Conservation (phyloP, 2,113 vertebrate genomes). For the Dipodomys merriami region DNA sequence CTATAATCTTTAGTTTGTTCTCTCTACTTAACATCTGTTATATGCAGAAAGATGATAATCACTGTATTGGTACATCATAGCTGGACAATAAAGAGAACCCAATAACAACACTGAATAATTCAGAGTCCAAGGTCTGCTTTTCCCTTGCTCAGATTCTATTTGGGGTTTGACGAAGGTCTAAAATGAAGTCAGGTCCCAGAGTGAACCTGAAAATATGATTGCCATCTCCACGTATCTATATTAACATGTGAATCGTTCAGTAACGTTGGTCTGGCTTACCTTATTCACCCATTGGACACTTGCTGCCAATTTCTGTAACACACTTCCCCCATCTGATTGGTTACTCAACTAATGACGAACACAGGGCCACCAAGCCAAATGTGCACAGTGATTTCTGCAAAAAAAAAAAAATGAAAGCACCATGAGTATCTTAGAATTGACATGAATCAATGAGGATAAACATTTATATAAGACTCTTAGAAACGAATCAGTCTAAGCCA, state of each 20-base stretch:
- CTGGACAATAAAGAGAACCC: neutral
- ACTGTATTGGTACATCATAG: neutral
- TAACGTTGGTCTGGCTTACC: slow-evolving; percentile 75
- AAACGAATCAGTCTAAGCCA: neutral
- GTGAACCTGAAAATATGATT: too few species aligned
- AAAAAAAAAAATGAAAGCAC: slow-evolving; percentile 15
- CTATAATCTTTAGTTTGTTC: neutral
- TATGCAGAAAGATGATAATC: neutral
- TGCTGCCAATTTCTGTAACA: slow-evolving; percentile 85
- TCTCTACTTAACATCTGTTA: neutral
- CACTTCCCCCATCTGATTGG: slow-evolving; percentile 83
- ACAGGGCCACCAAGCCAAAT: slow-evolving; percentile 47
- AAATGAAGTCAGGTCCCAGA: neutral
- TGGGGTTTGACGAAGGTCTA: neutral
- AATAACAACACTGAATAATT: neutral
- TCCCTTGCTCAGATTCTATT: neutral
- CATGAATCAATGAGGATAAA: neutral
- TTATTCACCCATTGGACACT: slow-evolving; percentile 89
- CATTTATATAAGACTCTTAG: neutral
- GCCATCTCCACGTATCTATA: neutral
- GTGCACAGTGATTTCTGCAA: slow-evolving; percentile 76
- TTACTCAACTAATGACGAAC: slow-evolving; percentile 54
- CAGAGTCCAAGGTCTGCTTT: neutral
- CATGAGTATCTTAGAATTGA: slow-evolving; percentile 44
- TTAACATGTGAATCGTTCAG: neutral